Conservation (phyloP, 2,113 vertebrate species). For the Ictidomys tridecemlineatus region DNA sequence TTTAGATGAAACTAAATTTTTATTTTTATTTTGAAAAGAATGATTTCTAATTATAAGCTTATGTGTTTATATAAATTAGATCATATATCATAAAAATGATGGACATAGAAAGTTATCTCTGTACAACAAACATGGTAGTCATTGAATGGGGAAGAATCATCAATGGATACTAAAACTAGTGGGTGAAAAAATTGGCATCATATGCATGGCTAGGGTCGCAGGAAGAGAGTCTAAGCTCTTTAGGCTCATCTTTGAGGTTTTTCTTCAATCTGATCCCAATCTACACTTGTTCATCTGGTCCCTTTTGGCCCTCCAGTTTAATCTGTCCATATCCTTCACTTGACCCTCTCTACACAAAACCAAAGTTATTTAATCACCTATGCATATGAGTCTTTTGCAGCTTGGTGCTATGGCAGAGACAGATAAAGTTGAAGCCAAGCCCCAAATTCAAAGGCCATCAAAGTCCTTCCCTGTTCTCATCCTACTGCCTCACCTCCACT, state of each 20-base stretch:
- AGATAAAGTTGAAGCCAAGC: not conserved
- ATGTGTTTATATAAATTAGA: not conserved
- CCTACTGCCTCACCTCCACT: not conserved
- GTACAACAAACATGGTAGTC: not conserved
- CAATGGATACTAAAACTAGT: not conserved
- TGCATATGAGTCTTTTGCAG: not conserved
- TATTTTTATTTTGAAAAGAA: not conserved
- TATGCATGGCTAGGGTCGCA: not conserved
- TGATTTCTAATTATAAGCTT: not conserved
- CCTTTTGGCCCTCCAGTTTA: not conserved
- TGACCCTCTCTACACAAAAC: not conserved
- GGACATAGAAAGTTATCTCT: conserved; percentile 1
- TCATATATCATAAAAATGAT: not conserved
- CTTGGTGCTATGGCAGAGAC: conserved; percentile 15
- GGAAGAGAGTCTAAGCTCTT: not conserved
- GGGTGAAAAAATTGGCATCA: not conserved
- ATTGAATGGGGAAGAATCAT: not conserved
- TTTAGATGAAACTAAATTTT: not conserved
- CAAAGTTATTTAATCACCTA: not conserved
- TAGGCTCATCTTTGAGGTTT: not conserved
- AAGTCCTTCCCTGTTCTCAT: not conserved
- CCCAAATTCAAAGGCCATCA: not conserved
- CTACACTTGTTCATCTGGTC: not conserved
- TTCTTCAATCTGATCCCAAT: conserved; percentile 37
- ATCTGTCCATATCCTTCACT: not conserved